A percentile compares a stretch with the other conserved stretches of the same genome.
Evolutionary conservation across 1,140 invertebrate genomes (phyloP).

Genomic region (Caenorhabditis latens): DNA sequence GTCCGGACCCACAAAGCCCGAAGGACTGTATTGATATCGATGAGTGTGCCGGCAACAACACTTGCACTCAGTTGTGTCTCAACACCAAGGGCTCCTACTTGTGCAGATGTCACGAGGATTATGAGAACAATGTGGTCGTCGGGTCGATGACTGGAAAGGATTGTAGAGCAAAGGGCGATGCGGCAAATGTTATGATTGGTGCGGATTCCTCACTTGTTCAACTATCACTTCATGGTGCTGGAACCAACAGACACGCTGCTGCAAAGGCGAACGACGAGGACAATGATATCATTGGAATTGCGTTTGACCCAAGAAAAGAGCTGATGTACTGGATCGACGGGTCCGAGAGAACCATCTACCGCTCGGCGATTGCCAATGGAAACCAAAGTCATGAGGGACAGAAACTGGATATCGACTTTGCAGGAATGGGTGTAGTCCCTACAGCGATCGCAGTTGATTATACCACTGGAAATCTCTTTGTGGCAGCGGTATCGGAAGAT

Average conservation of each 20-base stretch:
- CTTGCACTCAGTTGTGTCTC: constrained; percentile 93
- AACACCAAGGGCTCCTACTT: constrained; percentile 95
- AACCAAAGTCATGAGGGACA: constrained; percentile 77
- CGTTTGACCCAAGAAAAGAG: constrained; percentile 74
- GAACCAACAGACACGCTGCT: constrained; percentile 72
- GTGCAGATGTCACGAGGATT: constrained; percentile 94
- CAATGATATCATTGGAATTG: constrained; percentile 75
- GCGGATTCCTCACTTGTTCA: constrained; percentile 74
- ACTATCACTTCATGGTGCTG: constrained; percentile 67
- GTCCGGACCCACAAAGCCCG: constrained; percentile 74
- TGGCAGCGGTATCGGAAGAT: constrained; percentile 68
- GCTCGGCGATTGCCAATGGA: constrained; percentile 73
- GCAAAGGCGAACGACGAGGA: constrained; percentile 67
- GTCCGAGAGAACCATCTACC: constrained; percentile 58
- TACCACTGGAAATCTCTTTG: constrained; percentile 74
- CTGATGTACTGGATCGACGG: constrained; percentile 77
- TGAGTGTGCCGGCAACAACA: constrained; percentile 89
- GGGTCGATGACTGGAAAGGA: constrained; percentile 77
- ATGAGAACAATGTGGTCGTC: constrained; percentile 82
- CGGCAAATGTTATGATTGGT: constrained; percentile 73
- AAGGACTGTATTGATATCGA: constrained; percentile 84
- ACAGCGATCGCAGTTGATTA: constrained; percentile 74
- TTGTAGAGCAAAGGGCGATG: constrained; percentile 78
- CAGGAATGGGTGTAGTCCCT: constrained; percentile 68
- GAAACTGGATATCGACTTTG: constrained; percentile 73